Evolutionary conservation across 2,797 vertebrate species (phyloP), one percentile per base, ranked within the genome.

Genomic region (Enteromius afrohamiltoni): DNA sequence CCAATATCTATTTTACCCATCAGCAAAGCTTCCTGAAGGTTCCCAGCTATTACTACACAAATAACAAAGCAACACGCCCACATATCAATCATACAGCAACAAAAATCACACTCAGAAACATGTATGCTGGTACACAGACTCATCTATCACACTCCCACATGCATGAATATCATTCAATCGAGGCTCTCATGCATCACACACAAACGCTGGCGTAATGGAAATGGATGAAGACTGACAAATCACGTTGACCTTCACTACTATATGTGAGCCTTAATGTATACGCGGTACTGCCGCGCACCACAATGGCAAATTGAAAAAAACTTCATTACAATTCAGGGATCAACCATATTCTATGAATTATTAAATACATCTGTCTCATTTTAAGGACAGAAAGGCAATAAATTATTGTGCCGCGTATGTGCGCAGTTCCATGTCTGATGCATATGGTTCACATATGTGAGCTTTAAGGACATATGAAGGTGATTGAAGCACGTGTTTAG

Each of bases 381-480:
- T 47, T 60, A 55, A 49, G 6, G 23, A 76, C 62, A 68, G 11
- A 53, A 19, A 69, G 51, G 14, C 74, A 77, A 45, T 69, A 77
- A 17, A 77, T 83, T 17, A 83, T 21, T 1, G 21, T 1, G 8
- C 45, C 42, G 21, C 23, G 58, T 49, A 82, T 65, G 19, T 49
- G 16, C 29, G 37, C 55, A 11, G 31, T 37, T 16, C 8, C 68
- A 58, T 26, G 11, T 49, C 26, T 47, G 51, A 23, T 31, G 34
- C 34, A 26, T 62, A 40, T 34, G 73, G 40, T 51, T 83, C 58
- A 65, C 58, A 65, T 53, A n/a, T 79, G 67, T 76, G 62, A 31
- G 49, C 19, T 37, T 65, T 82, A 75, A 82, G 76, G 77, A 71
- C 78, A 71, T 55, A 65, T 80, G 77, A 78, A 83, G 82, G 82